Conservation (phyloP, 2,888 invertebrate species). For the Ganaspis brasiliensis region DNA sequence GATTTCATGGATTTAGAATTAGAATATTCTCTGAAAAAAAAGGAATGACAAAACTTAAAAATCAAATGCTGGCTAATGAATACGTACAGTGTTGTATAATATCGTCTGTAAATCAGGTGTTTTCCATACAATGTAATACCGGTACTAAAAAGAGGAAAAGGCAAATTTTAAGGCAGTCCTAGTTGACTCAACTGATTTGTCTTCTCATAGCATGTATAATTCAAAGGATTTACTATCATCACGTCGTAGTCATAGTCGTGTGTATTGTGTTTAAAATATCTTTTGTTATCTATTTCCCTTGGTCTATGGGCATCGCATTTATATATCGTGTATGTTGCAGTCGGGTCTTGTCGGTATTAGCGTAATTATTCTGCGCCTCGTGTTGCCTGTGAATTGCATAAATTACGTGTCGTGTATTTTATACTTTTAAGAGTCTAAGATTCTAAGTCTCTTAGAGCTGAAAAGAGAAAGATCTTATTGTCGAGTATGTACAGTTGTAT, state of each 20-base stretch:
- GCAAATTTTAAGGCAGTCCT: slow-evolving; percentile 3
- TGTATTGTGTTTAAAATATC: slow-evolving; percentile 17
- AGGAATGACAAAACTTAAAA: not conserved
- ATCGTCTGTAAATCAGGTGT: slow-evolving; percentile 7
- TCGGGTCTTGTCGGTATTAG: slow-evolving; percentile 23
- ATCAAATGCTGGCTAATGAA: not conserved
- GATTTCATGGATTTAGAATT: no score
- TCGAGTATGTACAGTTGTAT: not conserved
- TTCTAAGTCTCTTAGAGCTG: not conserved
- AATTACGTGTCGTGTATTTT: slow-evolving; percentile 7
- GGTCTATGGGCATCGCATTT: not conserved
- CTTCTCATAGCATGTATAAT: slow-evolving; percentile 25
- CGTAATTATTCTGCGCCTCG: slow-evolving; percentile 35
- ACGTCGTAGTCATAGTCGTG: slow-evolving; percentile 5
- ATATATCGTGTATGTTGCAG: not conserved
- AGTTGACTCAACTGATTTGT: slow-evolving; percentile 27
- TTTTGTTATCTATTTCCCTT: slow-evolving; percentile 25
- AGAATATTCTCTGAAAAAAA: no score
- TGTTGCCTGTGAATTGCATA: slow-evolving; percentile 9
- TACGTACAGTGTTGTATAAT: not conserved
- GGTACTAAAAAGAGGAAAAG: slow-evolving; percentile 20
- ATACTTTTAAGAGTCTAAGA: not conserved
- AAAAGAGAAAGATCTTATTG: slow-evolving; percentile 29
- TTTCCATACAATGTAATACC: slow-evolving; percentile 30
- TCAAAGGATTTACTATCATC: slow-evolving; percentile 24